These are phyloP conservation scores for Phaetusa simplex DNA, from an alignment of 2,113 vertebrate species.

Conservation along the genomic window DNA sequence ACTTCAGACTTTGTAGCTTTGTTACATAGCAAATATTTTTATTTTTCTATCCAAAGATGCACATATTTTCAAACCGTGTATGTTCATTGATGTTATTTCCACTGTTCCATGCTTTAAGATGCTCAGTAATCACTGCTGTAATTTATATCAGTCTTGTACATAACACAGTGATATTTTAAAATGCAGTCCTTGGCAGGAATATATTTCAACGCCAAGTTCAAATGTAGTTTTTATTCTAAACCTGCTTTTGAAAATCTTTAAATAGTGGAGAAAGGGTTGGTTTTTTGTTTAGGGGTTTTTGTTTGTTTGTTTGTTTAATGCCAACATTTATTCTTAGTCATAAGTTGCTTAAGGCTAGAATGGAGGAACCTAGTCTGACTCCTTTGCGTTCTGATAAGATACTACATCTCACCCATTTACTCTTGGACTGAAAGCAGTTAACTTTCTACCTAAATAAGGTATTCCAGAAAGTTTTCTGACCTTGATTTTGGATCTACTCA, in stretches of 20 bases:
- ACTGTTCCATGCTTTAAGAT: neutral
- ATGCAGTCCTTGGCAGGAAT: neutral
- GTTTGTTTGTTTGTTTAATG: neutral
- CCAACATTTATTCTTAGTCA: neutral
- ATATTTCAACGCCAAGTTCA: neutral
- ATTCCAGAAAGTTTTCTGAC: neutral
- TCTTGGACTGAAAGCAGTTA: neutral
- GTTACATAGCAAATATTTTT: neutral
- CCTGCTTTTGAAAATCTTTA: neutral
- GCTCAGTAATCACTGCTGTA: neutral
- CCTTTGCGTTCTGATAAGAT: neutral
- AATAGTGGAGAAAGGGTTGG: neutral
- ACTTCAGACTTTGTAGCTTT: neutral
- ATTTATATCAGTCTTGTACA: neutral
- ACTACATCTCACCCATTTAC: neutral
- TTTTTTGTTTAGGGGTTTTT: neutral
- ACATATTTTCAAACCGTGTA: neutral
- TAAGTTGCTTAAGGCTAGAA: neutral
- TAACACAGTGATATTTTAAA: neutral
- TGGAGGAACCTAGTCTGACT: neutral
- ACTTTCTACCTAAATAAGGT: neutral
- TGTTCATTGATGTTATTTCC: neutral
- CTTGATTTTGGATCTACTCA: neutral
- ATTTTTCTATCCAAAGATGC: neutral
- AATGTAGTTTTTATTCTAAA: neutral